Evolutionary conservation across 1,140 invertebrate species (phyloP).

Genomic region (Eriocheir sinensis): DNA sequence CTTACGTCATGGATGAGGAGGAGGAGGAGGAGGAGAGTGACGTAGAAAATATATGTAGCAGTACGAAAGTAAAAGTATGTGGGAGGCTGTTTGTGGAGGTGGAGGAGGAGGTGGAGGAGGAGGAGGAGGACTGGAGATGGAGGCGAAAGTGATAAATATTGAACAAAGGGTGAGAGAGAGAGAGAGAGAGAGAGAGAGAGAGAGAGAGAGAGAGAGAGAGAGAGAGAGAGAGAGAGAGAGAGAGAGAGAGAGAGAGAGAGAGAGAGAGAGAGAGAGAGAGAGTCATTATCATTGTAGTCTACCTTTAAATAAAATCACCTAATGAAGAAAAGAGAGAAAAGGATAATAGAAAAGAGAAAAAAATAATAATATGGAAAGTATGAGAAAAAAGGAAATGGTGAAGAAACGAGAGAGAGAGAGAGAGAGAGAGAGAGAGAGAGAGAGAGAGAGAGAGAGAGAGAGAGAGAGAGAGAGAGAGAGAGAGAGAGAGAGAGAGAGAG

Average conservation of each 20-base stretch:
- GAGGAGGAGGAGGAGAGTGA: neutral
- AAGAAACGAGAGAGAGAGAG: too few species aligned
- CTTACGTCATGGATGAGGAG: neutral
- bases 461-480: too few species aligned
- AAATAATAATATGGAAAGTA: too few species aligned
- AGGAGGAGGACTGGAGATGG: neutral
- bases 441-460: too few species aligned
- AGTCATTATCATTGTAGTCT: neutral
- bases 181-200: neutral
- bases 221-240: neutral
- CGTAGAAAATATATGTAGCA: too few species aligned
- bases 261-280: neutral
- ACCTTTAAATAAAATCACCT: too few species aligned
- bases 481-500: too few species aligned
- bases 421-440: too few species aligned
- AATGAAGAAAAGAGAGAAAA: too few species aligned
- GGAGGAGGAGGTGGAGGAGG: constrained; percentile 18
- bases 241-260: neutral
- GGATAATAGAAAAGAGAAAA: too few species aligned
- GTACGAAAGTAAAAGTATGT: too few species aligned
- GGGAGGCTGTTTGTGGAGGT: neutral
- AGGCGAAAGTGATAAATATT: neutral
- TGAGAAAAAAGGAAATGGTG: too few species aligned
- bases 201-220: neutral
- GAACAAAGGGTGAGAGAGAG: neutral